Evolutionary conservation across 2,113 vertebrate species (phyloP).

Genomic region (Cyprinus carpio): DNA sequence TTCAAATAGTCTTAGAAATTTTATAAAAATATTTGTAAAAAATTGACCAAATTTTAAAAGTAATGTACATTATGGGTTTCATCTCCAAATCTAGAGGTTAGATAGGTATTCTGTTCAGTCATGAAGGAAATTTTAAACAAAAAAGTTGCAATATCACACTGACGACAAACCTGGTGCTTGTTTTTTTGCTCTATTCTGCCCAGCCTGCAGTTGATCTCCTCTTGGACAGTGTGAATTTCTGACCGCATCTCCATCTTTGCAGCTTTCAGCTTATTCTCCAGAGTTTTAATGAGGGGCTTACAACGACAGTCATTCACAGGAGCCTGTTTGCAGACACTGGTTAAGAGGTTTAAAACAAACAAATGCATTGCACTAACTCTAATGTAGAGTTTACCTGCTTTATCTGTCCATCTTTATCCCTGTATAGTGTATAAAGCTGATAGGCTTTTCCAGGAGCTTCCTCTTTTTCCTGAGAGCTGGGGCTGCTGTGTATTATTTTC

Average conservation of each 20-base stretch:
- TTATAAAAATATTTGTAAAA: too few species aligned
- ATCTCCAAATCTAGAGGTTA: background rate
- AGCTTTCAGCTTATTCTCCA: conserved; percentile 85
- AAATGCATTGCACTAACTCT: background rate
- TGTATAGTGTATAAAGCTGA: conserved; percentile 86
- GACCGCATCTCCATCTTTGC: conserved; percentile 85
- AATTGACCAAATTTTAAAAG: background rate
- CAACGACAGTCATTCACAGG: conserved; percentile 85
- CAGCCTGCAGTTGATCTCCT: conserved; percentile 82
- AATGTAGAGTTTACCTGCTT: conserved; percentile 80
- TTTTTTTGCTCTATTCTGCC: conserved; percentile 82
- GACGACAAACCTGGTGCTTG: conserved; percentile 78
- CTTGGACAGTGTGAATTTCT: conserved; percentile 82
- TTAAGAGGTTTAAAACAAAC: conserved; percentile 36
- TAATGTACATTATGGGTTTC: background rate
- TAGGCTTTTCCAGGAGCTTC: conserved; percentile 76
- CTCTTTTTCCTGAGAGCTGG: conserved; percentile 66
- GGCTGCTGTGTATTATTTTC: conserved; percentile 61
- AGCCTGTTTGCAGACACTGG: conserved; percentile 69
- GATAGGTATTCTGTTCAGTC: too few species aligned
- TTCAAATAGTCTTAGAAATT: background rate
- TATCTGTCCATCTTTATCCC: conserved; percentile 83
- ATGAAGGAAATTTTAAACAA: background rate
- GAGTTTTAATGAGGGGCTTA: conserved; percentile 82
- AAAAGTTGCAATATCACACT: background rate